Evolutionary conservation across 2,797 vertebrate species (phyloP), one percentile per base, ranked within the genome.

Genomic region (Sebastes elongatus): DNA sequence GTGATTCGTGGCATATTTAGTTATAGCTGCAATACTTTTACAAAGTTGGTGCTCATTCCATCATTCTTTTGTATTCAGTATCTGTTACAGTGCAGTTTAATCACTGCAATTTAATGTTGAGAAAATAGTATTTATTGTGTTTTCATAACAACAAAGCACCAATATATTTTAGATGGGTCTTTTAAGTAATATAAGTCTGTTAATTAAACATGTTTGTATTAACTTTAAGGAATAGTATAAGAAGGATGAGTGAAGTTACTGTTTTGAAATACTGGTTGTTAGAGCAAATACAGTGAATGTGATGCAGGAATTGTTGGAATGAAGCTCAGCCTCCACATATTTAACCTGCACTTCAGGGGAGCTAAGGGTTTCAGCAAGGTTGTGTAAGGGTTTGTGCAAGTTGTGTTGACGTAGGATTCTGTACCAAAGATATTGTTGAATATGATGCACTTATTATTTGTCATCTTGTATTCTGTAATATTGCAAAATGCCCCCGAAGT

Each of bases 351-450:
- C 27, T 73, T 75, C 11, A 67, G 10, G 38, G n/a, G 22, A 57
- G 33, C 14, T 72, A 67, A 23, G 46, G 52, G 11, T 76, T 61
- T n/a, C 70, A 69, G 55, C 4, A 80, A 25, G 57, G 64, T 68
- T 66, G 38, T 62, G 28, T 33, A 46, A 66, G 27, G 18, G 16
- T 61, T 60, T 78, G 10, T 67, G 20, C 10, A 86, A 38, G 13
- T 83, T 81, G 23, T 82, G 62, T 64, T 72, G 30, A 67, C 5
- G 0, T 23, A 60, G 11, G 22, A 76, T 56, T 79, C 72, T 52
- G 64, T 79, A 88, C 86, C 89, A 90, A 86, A 93, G 76, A 86
- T 81, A 61, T 63, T 53, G 28, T 76, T 55, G 23, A 64, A 74
- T 69, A 59, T 60, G 25, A 65, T 52, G 27, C 28, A 55, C 42